Evolutionary conservation across 1,140 invertebrate genomes (phyloP), one percentile per base, ranked within the genome.

Genomic region (Drosophila rhopaloa): DNA sequence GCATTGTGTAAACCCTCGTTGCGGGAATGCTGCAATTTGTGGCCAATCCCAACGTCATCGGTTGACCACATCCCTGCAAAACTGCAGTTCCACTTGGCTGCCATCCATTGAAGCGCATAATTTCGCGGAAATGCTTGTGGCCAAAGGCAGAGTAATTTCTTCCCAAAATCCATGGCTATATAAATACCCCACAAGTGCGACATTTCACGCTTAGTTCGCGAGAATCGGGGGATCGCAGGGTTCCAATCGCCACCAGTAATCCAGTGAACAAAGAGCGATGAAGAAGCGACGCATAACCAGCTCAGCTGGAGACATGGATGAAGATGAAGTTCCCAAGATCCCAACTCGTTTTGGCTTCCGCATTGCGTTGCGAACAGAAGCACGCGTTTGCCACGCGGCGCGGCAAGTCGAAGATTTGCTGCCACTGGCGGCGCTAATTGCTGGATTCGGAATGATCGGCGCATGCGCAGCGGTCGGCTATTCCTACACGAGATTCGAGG

Each of bases 401-500:
- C 48, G 57, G 59, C 63, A 14, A 40, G 38, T 55, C 60, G 41
- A 55, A 79, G 59, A 65, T 61, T 72, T 50, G 32, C 29, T 35
- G 48, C 38, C 44, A 6, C 70, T 59, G 55, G 35, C 62, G 61
- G 58, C 63, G 61, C 46, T 76, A 68, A 67, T 84, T 83, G 56
- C 79, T 72, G 59, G 59, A 58, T 54, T 65, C 60, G 44, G 54
- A 51, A 66, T 67, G 73, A 76, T 85, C 29, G 66, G 56, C 44
- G 47, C 50, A 67, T 74, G 93, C 66, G 90, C 92, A 32, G 93
- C 93, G 11, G 94, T 94, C 14, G 94, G 94, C 19, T 95, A 94
- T 76, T 95, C 95, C 0, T 95, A 94, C 82, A 93, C 95, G 50
- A 93, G 94, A 56, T 95, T 95, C 84, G 94, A 93, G 85, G 95